A percentile compares a stretch with the other conserved stretches of the same genome.
These are phyloP conservation scores for Apodemia zela DNA, from an alignment of 2,888 invertebrate genomes.

Conservation along the genomic window DNA sequence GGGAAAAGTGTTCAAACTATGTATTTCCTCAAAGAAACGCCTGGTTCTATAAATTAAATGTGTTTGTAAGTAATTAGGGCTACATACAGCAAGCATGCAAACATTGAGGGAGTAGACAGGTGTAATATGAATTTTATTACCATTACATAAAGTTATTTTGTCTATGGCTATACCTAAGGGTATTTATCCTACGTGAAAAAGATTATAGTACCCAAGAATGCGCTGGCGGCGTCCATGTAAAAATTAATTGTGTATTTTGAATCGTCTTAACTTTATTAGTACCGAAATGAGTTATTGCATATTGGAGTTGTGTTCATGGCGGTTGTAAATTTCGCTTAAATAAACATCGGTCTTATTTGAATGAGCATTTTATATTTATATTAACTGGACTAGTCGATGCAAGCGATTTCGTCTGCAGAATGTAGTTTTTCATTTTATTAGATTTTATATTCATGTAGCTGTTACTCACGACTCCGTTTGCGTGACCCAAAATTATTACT, in stretches of 20 bases:
- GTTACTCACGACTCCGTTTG: too few relatives aligned
- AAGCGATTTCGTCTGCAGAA: background rate
- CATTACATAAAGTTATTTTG: background rate
- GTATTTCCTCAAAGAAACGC: too few relatives aligned
- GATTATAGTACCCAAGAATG: background rate
- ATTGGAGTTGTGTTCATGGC: slow-evolving; percentile 42
- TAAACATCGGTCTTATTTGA: slow-evolving; percentile 41
- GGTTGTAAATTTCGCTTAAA: slow-evolving; percentile 34
- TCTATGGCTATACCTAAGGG: background rate
- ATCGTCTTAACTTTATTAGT: slow-evolving; percentile 14
- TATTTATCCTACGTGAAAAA: background rate
- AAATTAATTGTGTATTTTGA: slow-evolving; percentile 7
- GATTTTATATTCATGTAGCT: too few relatives aligned
- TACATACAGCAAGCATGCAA: too few relatives aligned
- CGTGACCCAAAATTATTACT: too few relatives aligned
- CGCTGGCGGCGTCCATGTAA: background rate
- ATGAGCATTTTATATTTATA: slow-evolving; percentile 18
- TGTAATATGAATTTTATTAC: background rate
- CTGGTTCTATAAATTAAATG: too few relatives aligned
- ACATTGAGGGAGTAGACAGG: background rate
- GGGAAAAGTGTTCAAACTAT: too few relatives aligned
- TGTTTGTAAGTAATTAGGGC: too few relatives aligned
- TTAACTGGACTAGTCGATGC: background rate
- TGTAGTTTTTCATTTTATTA: background rate
- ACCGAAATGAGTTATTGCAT: slow-evolving; percentile 55